A percentile compares a stretch with the other conserved stretches of the same genome.
Evolutionary conservation across 1,140 invertebrate genomes (phyloP).

Genomic region (Choristoneura fumiferana): DNA sequence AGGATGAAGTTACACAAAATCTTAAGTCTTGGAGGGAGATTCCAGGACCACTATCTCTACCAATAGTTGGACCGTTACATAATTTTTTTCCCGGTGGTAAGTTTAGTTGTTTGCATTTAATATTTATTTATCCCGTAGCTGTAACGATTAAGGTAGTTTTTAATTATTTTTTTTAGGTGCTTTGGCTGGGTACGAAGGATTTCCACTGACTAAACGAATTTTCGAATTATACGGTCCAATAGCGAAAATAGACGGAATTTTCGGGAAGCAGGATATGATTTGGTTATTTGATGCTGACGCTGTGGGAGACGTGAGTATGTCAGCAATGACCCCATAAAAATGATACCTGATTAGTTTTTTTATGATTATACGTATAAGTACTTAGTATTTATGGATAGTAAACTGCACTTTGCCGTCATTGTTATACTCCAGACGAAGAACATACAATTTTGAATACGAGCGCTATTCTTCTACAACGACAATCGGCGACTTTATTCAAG

Average conservation of each 20-base stretch:
- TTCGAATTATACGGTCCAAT: background rate
- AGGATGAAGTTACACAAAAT: background rate
- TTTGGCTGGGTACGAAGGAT: background rate
- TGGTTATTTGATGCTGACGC: background rate
- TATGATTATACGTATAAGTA: no score
- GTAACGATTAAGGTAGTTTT: background rate
- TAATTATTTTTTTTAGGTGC: background rate
- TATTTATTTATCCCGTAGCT: no score
- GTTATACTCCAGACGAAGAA: no score
- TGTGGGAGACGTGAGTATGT: background rate
- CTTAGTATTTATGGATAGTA: no score
- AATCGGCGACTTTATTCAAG: no score
- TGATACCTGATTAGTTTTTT: no score
- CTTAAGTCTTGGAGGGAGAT: constrained; percentile 1
- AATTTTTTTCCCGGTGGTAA: background rate
- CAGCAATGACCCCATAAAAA: no score
- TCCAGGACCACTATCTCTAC: background rate
- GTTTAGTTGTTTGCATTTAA: no score
- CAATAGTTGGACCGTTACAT: background rate
- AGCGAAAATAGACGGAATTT: background rate
- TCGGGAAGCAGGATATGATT: background rate
- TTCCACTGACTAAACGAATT: background rate
- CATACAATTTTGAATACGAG: no score
- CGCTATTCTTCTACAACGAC: no score
- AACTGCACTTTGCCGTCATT: no score